These are phyloP conservation scores for Mus spicilegus DNA, from an alignment of 2,113 vertebrate genomes.

Conservation along the genomic window DNA sequence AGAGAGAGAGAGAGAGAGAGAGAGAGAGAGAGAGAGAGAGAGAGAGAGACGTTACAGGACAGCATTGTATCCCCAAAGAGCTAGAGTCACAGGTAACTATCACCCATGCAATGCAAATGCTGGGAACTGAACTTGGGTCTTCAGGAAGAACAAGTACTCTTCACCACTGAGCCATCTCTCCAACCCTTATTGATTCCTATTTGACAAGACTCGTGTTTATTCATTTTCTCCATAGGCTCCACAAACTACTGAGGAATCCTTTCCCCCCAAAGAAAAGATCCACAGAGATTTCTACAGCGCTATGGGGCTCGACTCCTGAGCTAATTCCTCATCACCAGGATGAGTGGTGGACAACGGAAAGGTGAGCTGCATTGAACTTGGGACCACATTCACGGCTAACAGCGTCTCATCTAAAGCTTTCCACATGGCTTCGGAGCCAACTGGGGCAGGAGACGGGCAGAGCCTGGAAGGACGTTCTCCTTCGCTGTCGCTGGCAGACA, in stretches of 20 bases:
- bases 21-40: too few relatives aligned
- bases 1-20: too few relatives aligned
- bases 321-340: not conserved
- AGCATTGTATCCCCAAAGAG: not conserved
- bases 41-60: not conserved
- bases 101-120: not conserved
- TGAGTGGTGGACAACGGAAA: too few relatives aligned
- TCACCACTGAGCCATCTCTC: not conserved
- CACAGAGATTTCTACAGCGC: accelerated
- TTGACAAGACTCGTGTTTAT: not conserved
- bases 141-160: not conserved
- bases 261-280: too few relatives aligned
- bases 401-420: not conserved
- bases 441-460: not conserved
- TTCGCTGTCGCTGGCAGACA: accelerated
- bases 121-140: not conserved
- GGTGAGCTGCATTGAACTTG: not conserved
- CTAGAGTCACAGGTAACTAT: not conserved
- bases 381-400: not conserved
- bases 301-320: not conserved
- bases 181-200: not conserved
- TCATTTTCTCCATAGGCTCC: not conserved
- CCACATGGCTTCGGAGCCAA: accelerated
- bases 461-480: not conserved
- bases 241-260: not conserved